Evolutionary conservation across 2,113 vertebrate genomes (phyloP).

Genomic region (Xenopus borealis): DNA sequence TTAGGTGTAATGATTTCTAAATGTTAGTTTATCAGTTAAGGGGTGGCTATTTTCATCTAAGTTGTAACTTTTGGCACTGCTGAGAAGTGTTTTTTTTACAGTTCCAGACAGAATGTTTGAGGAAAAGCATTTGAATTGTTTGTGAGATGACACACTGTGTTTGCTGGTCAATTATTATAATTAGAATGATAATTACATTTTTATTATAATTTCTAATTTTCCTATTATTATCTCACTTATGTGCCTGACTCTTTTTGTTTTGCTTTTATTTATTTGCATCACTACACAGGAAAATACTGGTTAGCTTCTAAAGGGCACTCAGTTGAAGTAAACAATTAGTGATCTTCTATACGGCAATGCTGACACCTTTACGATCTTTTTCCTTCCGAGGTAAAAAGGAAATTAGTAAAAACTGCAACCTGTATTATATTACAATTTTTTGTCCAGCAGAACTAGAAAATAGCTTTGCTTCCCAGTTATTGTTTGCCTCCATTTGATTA

Average conservation of each 20-base stretch:
- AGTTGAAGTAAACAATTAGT: no score
- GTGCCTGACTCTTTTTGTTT: neutral
- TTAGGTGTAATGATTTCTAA: constrained; percentile 1
- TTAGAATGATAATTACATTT: neutral
- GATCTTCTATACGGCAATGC: no score
- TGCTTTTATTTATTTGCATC: no score
- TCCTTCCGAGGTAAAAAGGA: no score
- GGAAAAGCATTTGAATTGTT: neutral
- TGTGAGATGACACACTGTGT: neutral
- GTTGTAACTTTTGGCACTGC: neutral
- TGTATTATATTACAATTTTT: no score
- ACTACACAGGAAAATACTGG: no score
- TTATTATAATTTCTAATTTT: neutral
- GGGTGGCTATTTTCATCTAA: constrained; percentile 3
- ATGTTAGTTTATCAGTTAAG: constrained; percentile 19
- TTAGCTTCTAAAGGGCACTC: no score
- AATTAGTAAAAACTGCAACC: no score
- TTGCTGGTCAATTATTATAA: neutral
- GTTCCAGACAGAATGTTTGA: neutral
- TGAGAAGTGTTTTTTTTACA: constrained; percentile 9
- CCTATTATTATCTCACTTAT: neutral
- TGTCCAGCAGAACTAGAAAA: no score
- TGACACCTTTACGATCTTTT: no score
- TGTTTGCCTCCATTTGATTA: no score
- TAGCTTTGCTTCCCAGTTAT: no score